These are phyloP conservation scores for Polietes domitor DNA, from an alignment of 2,888 invertebrate genomes.

Conservation along the genomic window DNA sequence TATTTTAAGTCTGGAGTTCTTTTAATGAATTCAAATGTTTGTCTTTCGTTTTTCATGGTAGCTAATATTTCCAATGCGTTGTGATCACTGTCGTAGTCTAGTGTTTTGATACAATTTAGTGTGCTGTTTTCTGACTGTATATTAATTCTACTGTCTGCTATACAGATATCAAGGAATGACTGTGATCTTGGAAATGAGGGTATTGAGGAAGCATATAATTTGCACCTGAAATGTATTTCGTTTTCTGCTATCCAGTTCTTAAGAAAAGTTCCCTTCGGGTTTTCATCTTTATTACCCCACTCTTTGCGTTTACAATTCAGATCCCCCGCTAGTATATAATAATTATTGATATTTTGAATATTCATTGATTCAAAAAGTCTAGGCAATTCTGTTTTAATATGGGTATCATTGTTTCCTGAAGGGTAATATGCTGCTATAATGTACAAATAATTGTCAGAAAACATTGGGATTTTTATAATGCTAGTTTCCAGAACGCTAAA, in stretches of 20 bases:
- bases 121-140: not conserved
- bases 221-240: not conserved
- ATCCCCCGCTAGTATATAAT: conserved; percentile 36
- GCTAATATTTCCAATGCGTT: not conserved
- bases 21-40: too few species aligned
- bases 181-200: not conserved
- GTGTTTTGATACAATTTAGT: not conserved
- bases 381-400: not conserved
- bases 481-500: conserved; percentile 18
- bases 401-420: conserved; percentile 19
- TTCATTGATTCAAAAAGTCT: conserved; percentile 28
- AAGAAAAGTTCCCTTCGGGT: not conserved
- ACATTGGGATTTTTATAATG: conserved; percentile 1
- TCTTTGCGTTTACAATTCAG: conserved; percentile 36
- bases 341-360: conserved; percentile 26
- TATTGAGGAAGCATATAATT: not conserved
- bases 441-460: conserved; percentile 1
- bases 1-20: too few species aligned
- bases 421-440: conserved; percentile 35
- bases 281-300: conserved; percentile 10
- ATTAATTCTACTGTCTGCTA: not conserved
- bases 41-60: too few species aligned
- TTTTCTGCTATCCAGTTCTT: not conserved
- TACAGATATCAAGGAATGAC: not conserved
- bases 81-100: not conserved